A percentile compares a stretch with the other conserved stretches of the same genome.
Conservation (phyloP, 2,113 vertebrate species). For the Prinia subflava region DNA sequence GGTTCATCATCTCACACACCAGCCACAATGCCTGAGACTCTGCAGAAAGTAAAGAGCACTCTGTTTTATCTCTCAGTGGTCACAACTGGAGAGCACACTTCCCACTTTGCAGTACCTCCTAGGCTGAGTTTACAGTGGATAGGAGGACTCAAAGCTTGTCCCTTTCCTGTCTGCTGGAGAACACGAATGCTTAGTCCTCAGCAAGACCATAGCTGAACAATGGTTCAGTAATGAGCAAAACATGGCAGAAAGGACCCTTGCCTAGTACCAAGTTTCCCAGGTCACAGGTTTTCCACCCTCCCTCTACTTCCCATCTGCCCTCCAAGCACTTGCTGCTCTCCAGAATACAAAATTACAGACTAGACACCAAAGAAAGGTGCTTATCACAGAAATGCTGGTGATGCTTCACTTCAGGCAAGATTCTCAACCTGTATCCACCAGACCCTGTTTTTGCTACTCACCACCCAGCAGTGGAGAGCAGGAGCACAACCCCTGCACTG, state of each 20-base stretch:
- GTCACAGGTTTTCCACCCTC: not conserved
- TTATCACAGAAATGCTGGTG: fast-evolving
- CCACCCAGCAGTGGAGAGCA: not conserved
- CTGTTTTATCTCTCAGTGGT: not conserved
- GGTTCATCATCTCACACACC: not conserved
- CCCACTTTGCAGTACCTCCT: not conserved
- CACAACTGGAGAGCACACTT: not conserved
- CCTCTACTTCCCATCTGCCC: not conserved
- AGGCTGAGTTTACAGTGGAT: not conserved
- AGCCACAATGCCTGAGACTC: not conserved
- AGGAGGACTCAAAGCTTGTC: not conserved
- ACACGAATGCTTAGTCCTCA: not conserved
- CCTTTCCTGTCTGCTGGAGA: not conserved
- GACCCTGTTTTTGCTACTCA: not conserved
- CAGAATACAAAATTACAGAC: not conserved
- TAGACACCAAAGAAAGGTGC: not conserved
- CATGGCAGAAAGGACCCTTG: not conserved
- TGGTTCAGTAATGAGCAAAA: not conserved
- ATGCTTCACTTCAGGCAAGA: not conserved
- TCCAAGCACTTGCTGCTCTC: not conserved
- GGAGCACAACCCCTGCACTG: not conserved
- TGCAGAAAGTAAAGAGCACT: not conserved
- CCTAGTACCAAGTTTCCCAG: not conserved
- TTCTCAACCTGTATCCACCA: not conserved
- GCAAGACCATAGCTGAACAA: not conserved